A percentile compares a stretch with the other conserved stretches of the same genome.
Conservation (phyloP, 2,888 invertebrate species). For the Sarcophaga carnaria region DNA sequence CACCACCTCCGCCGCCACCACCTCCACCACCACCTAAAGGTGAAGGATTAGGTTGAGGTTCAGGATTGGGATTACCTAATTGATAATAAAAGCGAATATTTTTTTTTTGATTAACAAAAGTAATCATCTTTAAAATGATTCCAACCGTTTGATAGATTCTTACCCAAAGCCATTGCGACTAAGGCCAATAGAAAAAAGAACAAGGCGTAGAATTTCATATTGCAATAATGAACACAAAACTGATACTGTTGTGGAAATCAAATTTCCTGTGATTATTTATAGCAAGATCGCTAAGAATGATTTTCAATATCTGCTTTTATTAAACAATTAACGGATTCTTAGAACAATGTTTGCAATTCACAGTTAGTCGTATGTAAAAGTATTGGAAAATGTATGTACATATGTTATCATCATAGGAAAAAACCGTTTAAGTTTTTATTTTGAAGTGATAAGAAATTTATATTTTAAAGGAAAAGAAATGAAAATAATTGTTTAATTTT, state of each 20-base stretch:
- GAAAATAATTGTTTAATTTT: too few species aligned
- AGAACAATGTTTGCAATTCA: too few species aligned
- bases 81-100: neutral
- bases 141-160: neutral
- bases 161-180: conserved; percentile 54
- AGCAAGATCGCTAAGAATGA: neutral
- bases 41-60: conserved; percentile 54
- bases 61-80: conserved; percentile 43
- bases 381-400: too few species aligned
- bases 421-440: too few species aligned
- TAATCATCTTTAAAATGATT: too few species aligned
- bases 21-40: conserved; percentile 62
- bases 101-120: neutral
- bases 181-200: conserved; percentile 48
- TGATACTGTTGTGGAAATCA: conserved; percentile 10
- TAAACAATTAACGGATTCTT: too few species aligned
- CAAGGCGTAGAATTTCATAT: conserved; percentile 61
- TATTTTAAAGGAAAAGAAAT: too few species aligned
- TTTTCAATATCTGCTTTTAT: too few species aligned
- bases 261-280: neutral
- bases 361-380: too few species aligned
- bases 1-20: conserved; percentile 58
- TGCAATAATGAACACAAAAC: neutral
- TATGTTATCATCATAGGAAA: too few species aligned
- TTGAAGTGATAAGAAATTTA: too few species aligned